Conservation (phyloP, 2,797 vertebrate species). For the Pyrocephalus nanus region DNA sequence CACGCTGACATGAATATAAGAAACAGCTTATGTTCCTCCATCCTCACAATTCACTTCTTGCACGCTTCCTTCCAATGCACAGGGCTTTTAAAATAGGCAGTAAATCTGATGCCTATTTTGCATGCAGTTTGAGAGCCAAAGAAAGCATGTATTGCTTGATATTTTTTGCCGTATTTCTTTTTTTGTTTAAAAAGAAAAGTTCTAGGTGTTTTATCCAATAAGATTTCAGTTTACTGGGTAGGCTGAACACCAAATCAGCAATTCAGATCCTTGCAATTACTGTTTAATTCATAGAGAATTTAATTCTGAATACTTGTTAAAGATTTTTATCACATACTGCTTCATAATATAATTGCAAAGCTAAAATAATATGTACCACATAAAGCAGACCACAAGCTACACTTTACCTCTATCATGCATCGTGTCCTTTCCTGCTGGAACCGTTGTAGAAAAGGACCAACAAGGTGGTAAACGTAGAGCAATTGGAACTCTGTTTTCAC, state of each 20-base stretch:
- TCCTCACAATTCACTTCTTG: not conserved
- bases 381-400: not conserved
- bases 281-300: not conserved
- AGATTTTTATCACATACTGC: not conserved
- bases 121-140: not conserved
- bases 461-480: conserved; percentile 96
- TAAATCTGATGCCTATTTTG: not conserved
- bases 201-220: not conserved
- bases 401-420: conserved; percentile 95
- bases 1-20: not conserved
- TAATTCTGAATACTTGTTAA: not conserved
- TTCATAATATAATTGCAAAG: not conserved
- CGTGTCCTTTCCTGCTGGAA: conserved; percentile 97
- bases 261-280: not conserved
- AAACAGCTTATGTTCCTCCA: not conserved
- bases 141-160: not conserved
- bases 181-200: not conserved
- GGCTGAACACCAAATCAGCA: not conserved
- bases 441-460: conserved; percentile 94
- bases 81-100: not conserved
- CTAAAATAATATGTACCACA: not conserved
- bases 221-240: not conserved
- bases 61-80: not conserved
- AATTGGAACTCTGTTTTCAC: conserved; percentile 98
- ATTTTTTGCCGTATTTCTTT: not conserved